Base-by-base conservation (phyloP, 1,140 invertebrate genomes). In the Elymnias hypermnestra region DNA sequence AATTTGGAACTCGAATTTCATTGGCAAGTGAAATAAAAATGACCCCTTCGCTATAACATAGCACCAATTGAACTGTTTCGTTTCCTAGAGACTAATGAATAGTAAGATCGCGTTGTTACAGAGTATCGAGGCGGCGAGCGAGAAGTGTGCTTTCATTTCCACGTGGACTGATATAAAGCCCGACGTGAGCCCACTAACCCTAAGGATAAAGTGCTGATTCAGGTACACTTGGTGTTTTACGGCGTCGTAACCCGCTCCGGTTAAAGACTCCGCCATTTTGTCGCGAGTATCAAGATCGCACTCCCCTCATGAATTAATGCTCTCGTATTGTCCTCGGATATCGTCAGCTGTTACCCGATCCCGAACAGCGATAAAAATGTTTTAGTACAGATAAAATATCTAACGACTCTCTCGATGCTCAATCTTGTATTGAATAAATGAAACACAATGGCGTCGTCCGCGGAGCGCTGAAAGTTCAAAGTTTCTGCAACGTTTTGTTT, bases 371-470 rank as follows among this genome's bases (percentile, higher is more conserved):
- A 29, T 13, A 29, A 29, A 29, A 9, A 9, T 29, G 3, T 10
- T 28, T 29, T 13, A 29, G 9, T 12, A 12, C 26, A 12, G 4
- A 9, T 29, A 12, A 12, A 12, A 4, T 12, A 5, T 12, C 9
- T 4, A 0, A 4, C 26, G 26, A 29, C 9, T 12, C 13, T 29
- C 10, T 2, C 1, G 4, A 8, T 13, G 9, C 26, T 7, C 26
- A 13, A 29, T 13, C 9, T 12, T 13, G 26, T 29, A 29, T 13
- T 29, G 26, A 29, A 29, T 29, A 29, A 29, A 13, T 29, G 13
- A 29, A 29, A 29, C 8, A 29, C 26, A 12, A 29, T 29, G 26
- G n/a, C n/a, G n/a, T n/a, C 26, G 26, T 29, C 26, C 10, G 26
- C 26, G 6, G 5, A 12, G 10, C 10, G 13, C 6, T 29, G 26